Base-by-base conservation (phyloP, 2,797 vertebrate genomes). In the Protosalanx chinensis region DNA sequence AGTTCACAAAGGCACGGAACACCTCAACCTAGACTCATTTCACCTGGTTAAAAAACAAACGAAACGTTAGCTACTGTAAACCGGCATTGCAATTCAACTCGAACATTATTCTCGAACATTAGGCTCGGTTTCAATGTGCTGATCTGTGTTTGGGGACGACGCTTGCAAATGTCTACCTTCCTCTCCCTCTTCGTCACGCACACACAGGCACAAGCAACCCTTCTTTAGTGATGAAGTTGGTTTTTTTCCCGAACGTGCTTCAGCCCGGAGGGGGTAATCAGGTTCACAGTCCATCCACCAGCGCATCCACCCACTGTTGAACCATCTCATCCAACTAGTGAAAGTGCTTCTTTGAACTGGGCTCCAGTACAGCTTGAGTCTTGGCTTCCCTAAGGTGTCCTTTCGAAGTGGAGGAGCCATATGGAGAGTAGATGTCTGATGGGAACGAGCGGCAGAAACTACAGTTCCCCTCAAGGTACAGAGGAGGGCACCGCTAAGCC, bases 391-490 rank as follows among this genome's bases (percentile, higher is more conserved):
- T 75, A 0, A 46, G 78, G 85, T 84, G 74, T 46, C 69, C 5
- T 18, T 58, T 62, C 56, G 3, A 63, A 75, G 76, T 64, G 0
- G 71, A 75, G 71, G 64, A 18, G 79, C 83, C 86, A 89, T 84
- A 89, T 87, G 88, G 85, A 84, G 76, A 27, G 87, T 88, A 81
- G 86, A 85, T 82, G 70, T 84, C 81, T 84, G 65, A 64, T 76
- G 76, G 78, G 77, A 79, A 74, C 75, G 62, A 41, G 63, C 37
- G 72, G 70, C 67, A 76, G 77, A 85, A 67, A 77, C 69, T 69
- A 68, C 73, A 72, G 73, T 79, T 73, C 74, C 74, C 74, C 80
- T 77, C 35, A 64, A 84, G 80, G 73, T 85, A 84, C 70, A 72
- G 70, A 79, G 72, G 75, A 76, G 76, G 80, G 83, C 74, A 68